Conservation (phyloP, 2,888 invertebrate species). For the Ophonus ardosiacus region DNA sequence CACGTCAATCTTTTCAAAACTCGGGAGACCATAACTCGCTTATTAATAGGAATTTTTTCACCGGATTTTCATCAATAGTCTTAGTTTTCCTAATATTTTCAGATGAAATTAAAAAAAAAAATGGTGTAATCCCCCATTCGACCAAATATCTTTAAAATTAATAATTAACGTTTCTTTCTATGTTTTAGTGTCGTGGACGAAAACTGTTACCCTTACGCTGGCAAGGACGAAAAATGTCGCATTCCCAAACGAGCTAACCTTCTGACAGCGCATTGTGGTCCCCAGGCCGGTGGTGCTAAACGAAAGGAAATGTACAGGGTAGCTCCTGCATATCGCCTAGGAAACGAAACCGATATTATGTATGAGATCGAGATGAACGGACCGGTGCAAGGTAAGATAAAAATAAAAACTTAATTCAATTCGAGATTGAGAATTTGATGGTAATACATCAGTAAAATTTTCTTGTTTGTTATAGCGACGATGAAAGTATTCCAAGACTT, state of each 20-base stretch:
- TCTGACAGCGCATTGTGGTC: conserved; percentile 78
- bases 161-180: too few relatives aligned
- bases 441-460: conserved; percentile 15
- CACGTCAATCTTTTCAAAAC: too few relatives aligned
- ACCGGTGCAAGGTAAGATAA: conserved; percentile 89
- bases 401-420: not conserved
- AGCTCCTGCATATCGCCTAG: conserved; percentile 86
- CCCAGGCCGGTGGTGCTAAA: conserved; percentile 75
- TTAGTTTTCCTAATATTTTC: too few relatives aligned
- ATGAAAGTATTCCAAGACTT: conserved; percentile 95
- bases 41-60: too few relatives aligned
- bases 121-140: too few relatives aligned
- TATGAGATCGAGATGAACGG: conserved; percentile 93
- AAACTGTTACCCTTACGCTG: conserved; percentile 90
- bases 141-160: too few relatives aligned
- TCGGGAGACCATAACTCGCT: too few relatives aligned
- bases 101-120: too few relatives aligned
- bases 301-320: conserved; percentile 83
- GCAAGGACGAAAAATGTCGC: conserved; percentile 81
- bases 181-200: conserved; percentile 87
- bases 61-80: too few relatives aligned
- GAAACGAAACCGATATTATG: conserved; percentile 91
- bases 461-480: conserved; percentile 80
- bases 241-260: conserved; percentile 77
- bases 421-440: too few relatives aligned